A percentile compares a stretch with the other conserved stretches of the same genome.
Evolutionary conservation across 2,113 vertebrate genomes (phyloP).

Genomic region (Sorex fumeus): DNA sequence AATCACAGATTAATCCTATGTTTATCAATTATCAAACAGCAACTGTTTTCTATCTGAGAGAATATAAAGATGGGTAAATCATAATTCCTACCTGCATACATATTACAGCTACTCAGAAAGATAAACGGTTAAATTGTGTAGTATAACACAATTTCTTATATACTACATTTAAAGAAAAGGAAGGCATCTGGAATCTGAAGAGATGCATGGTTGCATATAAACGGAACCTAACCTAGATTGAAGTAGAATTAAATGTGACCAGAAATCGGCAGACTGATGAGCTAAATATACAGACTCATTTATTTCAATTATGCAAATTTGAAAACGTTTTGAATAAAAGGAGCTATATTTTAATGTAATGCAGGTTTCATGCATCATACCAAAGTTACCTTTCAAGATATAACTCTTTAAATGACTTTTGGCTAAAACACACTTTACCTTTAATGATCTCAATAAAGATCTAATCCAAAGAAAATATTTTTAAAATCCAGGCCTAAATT

Average conservation of each 20-base stretch:
- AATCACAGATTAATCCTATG: background rate
- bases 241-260: background rate
- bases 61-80: background rate
- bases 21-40: constrained; percentile 40
- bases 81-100: background rate
- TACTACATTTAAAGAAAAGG: background rate
- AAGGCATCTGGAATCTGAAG: background rate
- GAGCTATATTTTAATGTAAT: constrained; percentile 4
- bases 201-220: background rate
- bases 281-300: background rate
- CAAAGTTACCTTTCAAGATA: background rate
- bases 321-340: background rate
- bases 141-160: background rate
- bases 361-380: background rate
- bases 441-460: background rate
- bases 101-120: background rate
- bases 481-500: constrained; percentile 10
- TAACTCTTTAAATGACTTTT: background rate
- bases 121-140: background rate
- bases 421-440: background rate
- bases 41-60: background rate
- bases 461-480: background rate
- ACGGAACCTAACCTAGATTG: background rate
- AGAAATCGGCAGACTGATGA: background rate
- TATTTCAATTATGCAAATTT: constrained; percentile 9